Evolutionary conservation across 2,113 vertebrate genomes (phyloP).

Genomic region (Camelus bactrianus): DNA sequence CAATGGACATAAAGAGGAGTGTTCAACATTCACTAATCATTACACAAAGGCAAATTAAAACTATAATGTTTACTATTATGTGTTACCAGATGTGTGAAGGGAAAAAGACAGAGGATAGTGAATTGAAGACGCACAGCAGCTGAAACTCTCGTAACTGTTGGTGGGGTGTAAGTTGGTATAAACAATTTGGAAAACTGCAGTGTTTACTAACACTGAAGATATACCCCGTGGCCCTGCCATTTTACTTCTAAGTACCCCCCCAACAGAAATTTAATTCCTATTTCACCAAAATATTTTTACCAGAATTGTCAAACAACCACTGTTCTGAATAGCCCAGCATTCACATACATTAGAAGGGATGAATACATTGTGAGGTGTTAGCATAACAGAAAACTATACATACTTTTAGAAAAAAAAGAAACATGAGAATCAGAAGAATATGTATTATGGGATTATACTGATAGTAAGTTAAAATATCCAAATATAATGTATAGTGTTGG

Average conservation of each 20-base stretch:
- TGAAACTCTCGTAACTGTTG: background rate
- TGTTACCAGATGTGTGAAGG: background rate
- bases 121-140: background rate
- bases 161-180: background rate
- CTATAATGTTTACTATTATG: background rate
- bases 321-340: background rate
- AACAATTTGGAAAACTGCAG: background rate
- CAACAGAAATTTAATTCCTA: background rate
- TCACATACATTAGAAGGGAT: background rate
- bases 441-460: background rate
- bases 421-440: background rate
- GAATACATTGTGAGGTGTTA: background rate
- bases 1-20: background rate
- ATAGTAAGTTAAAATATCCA: background rate
- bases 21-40: background rate
- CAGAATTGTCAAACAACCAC: background rate
- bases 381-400: background rate
- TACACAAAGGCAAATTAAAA: background rate
- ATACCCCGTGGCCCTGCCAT: fast-evolving
- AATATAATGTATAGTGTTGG: background rate
- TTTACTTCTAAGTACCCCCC: background rate
- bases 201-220: background rate
- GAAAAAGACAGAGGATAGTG: background rate
- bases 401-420: background rate
- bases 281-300: background rate